A percentile compares a stretch with the other conserved stretches of the same genome.
Evolutionary conservation across 1,140 invertebrate genomes (phyloP).

Genomic region (Acromyrmex charruanus): DNA sequence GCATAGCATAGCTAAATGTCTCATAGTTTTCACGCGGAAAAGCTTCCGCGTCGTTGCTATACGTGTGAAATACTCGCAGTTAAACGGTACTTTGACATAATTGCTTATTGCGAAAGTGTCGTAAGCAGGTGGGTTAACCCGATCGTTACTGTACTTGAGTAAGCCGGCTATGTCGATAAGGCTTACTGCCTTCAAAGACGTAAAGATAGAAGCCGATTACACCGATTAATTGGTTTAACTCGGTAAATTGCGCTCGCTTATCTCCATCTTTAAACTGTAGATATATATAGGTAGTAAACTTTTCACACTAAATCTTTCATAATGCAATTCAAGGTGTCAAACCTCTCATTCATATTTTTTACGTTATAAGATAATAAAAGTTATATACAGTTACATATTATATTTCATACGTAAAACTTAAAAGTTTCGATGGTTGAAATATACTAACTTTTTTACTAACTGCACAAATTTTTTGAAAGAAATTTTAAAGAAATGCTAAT

Average conservation of each 20-base stretch:
- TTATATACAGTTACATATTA: background rate
- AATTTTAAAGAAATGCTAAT: background rate
- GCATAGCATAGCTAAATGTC: slow-evolving; percentile 3
- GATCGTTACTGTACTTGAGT: slow-evolving; percentile 50
- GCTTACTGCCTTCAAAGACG: slow-evolving; percentile 51
- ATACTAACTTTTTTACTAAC: background rate
- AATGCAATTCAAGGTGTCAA: background rate
- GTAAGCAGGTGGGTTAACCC: slow-evolving; percentile 52
- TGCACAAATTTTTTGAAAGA: background rate
- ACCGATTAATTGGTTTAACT: slow-evolving; percentile 63
- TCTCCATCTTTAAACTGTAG: background rate
- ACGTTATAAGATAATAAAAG: background rate
- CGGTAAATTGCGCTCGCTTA: slow-evolving; percentile 7
- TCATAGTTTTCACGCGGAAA: slow-evolving; percentile 15
- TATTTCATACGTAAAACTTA: background rate
- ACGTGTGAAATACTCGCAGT: slow-evolving; percentile 47
- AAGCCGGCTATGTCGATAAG: slow-evolving; percentile 45
- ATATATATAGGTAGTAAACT: background rate
- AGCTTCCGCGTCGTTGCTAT: slow-evolving; percentile 1
- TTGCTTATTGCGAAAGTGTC: slow-evolving; percentile 71
- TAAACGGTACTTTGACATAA: slow-evolving; percentile 58
- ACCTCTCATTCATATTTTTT: background rate
- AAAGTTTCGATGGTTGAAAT: background rate
- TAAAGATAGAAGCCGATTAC: slow-evolving; percentile 66
- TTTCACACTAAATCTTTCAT: background rate